Evolutionary conservation across 1,140 invertebrate species (phyloP).

Genomic region (Bombus consobrinus): DNA sequence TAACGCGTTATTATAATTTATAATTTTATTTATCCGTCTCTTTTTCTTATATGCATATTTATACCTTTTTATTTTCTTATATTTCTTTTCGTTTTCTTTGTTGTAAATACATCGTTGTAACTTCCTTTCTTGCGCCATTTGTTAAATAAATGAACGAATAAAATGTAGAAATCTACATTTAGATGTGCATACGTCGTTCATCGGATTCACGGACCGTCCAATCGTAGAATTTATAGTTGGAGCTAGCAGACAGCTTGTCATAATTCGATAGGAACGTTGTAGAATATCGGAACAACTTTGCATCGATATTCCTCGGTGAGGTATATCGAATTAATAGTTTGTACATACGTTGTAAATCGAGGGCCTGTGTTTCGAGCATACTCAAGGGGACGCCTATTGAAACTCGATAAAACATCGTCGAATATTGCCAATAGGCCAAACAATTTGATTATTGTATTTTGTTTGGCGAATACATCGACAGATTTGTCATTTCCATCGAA

Average conservation of each 20-base stretch:
- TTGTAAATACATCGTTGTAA: no score
- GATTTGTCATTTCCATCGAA: conserved; percentile 7
- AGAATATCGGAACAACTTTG: conserved; percentile 39
- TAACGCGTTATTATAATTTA: no score
- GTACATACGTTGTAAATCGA: conserved; percentile 31
- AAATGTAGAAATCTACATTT: no score
- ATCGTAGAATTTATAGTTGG: neutral
- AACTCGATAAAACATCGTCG: conserved; percentile 26
- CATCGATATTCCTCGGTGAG: conserved; percentile 28
- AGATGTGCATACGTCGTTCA: no score
- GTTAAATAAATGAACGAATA: no score
- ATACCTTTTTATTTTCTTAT: no score
- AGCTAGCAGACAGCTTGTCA: neutral
- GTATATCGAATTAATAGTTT: conserved; percentile 33
- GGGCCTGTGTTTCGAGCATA: conserved; percentile 17
- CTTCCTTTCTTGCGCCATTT: no score
- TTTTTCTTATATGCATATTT: no score
- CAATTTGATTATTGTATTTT: conserved; percentile 29
- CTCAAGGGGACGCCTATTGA: conserved; percentile 33
- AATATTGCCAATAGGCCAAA: conserved; percentile 31
- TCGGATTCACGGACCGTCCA: no score
- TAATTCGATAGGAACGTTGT: conserved; percentile 10
- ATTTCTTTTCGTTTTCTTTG: no score
- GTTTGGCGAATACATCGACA: conserved; percentile 29
- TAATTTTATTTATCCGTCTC: no score